Evolutionary conservation across 2,113 vertebrate species (phyloP).

Genomic region (Sebastes fasciatus): DNA sequence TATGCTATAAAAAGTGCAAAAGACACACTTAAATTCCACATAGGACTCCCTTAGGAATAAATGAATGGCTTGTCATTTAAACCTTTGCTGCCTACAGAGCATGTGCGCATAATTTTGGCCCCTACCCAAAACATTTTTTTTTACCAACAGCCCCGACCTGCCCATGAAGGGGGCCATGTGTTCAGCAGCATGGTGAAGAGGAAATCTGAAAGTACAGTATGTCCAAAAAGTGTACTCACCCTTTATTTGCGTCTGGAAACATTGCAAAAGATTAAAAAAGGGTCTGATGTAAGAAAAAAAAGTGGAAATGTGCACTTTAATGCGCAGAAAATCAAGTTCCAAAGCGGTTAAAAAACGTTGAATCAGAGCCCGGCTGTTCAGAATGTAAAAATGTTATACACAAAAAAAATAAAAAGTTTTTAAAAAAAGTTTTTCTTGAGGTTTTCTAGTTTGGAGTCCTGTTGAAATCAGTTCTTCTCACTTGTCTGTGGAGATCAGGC

Average conservation of each 20-base stretch:
- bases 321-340: constrained; percentile 3
- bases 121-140: not conserved
- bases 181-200: not conserved
- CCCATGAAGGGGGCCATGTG: constrained; percentile 28
- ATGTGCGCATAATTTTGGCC: not conserved
- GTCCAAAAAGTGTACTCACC: constrained; percentile 65
- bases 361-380: not conserved
- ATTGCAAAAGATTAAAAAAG: constrained; percentile 46
- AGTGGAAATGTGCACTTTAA: not conserved
- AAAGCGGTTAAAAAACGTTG: not conserved
- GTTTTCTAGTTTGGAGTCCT: constrained; percentile 6
- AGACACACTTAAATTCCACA: not conserved
- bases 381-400: not conserved
- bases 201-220: not conserved
- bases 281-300: not conserved
- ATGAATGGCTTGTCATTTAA: not conserved
- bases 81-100: not conserved
- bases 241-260: constrained; percentile 76
- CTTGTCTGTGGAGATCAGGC: not conserved
- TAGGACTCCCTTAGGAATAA: not conserved
- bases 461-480: not conserved
- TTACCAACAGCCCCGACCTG: not conserved
- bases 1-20: not conserved
- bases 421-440: not conserved
- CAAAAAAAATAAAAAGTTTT: not conserved